Evolutionary conservation across 2,113 vertebrate genomes (phyloP).

Genomic region (Callionymus lyra): DNA sequence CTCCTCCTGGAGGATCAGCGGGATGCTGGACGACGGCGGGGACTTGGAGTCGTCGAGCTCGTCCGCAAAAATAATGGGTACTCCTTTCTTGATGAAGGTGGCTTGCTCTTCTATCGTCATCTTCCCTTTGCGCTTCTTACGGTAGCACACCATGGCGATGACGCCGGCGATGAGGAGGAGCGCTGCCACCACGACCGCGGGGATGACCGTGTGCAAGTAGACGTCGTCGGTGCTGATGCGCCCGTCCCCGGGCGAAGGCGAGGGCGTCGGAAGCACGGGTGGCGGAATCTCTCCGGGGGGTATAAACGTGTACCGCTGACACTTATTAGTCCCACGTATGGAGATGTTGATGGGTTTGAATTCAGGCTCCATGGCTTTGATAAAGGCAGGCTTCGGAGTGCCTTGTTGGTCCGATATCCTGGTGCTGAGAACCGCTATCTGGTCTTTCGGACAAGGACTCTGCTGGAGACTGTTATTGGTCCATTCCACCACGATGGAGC

Average conservation of each 20-base stretch:
- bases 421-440: conserved; percentile 73
- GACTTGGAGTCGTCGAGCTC: conserved; percentile 95
- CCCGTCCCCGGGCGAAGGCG: conserved; percentile 69
- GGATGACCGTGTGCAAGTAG: conserved; percentile 91
- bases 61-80: conserved; percentile 94
- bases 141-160: conserved; percentile 94
- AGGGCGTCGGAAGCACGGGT: conserved; percentile 45
- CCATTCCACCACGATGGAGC: conserved; percentile 90
- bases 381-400: conserved; percentile 67
- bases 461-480: conserved; percentile 85
- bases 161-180: conserved; percentile 88
- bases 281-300: conserved; percentile 60
- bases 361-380: conserved; percentile 81
- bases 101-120: conserved; percentile 94
- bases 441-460: conserved; percentile 81
- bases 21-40: conserved; percentile 90
- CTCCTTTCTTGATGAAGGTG: conserved; percentile 95
- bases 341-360: conserved; percentile 79
- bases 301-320: conserved; percentile 76
- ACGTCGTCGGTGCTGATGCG: conserved; percentile 84
- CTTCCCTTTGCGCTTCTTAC: conserved; percentile 92
- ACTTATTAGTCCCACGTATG: conserved; percentile 76
- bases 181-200: conserved; percentile 87
- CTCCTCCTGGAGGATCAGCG: conserved; percentile 93
- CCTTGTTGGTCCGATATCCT: conserved; percentile 77